Base-by-base conservation (phyloP, 2,888 invertebrate species). In the Troides aeacus region DNA sequence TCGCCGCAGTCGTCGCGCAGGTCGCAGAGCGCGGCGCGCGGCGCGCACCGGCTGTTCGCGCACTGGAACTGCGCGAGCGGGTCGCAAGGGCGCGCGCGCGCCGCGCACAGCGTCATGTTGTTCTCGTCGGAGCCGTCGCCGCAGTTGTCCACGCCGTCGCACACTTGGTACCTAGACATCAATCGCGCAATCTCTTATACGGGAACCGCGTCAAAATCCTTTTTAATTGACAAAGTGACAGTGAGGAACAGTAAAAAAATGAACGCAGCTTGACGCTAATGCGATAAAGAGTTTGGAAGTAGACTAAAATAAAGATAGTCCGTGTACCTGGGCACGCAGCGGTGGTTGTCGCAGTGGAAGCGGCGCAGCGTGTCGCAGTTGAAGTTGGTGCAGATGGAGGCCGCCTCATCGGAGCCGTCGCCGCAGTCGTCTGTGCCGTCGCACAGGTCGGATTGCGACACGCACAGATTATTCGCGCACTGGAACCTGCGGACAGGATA, bases 61-160 rank as follows among this genome's bases (percentile, higher is more conserved):
- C 99, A 99, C 81, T 96, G 95, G 88, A 96, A 98, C 88, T 98
- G 97, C 8, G 94, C 93, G 75, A 94, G 94, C 0, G 95, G 93
- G 79, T 97, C 96, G 85, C 97, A 97, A 0, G 96, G 95, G 76
- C 95, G 94, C 65, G 94, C 94, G 72, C 95, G 94, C n/a, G 94
- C 93, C 1, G 96, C 95, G 82, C 98, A 98, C 68, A 97, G 89
- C 0, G 97, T 97, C 94, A 98, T 96, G 87, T 98, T 98, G 87
- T 98, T 98, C 88, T 99, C 99, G 87, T 99, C 99, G 0, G 97
- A 97, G 12, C 97, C 98, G 86, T 99, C 98, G 56, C 97, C 97
- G 86, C 99, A 99, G 86, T 99, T 97, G 86, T 98, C 97, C 23
- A 96, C 94, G 46, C 97, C 96, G 87, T 99, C 98, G 86, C 99